phyloP scores from a whole-genome alignment of 2,113 vertebrate genomes.

The Stigmatopora nigra region DNA sequence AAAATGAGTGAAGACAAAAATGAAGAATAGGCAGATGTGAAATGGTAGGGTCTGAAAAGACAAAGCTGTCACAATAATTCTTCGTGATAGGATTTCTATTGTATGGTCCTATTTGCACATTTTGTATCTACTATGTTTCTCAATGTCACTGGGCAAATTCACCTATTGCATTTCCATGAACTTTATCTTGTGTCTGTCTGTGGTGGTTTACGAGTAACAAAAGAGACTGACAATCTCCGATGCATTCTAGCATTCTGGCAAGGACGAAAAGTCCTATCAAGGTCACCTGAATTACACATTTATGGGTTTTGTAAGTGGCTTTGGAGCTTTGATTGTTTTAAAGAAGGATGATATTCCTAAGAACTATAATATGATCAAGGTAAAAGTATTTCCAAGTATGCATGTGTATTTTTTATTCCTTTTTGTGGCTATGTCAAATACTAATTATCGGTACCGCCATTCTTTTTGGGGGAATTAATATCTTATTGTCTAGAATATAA shows the following conservation, averaged over 20 bases:
- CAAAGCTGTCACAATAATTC: slow-evolving; percentile 2
- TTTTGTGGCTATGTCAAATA: too few relatives aligned
- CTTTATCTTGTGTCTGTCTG: neutral
- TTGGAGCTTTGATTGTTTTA: neutral
- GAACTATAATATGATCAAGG: too few relatives aligned
- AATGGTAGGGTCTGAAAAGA: neutral
- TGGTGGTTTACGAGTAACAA: neutral
- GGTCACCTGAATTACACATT: neutral
- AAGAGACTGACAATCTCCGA: neutral
- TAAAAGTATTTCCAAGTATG: too few relatives aligned
- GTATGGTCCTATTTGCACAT: neutral
- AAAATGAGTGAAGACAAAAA: neutral
- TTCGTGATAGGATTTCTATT: neutral
- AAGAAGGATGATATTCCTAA: too few relatives aligned
- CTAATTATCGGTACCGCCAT: too few relatives aligned
- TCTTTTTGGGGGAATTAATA: too few relatives aligned
- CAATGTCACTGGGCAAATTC: slow-evolving; percentile 20
- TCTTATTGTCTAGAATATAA: too few relatives aligned
- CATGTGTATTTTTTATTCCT: too few relatives aligned
- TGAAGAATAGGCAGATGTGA: neutral
- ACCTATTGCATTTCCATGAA: neutral
- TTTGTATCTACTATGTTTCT: neutral
- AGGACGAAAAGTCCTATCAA: neutral
- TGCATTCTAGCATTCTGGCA: neutral
- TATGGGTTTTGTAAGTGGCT: neutral